Percentiles rank a stretch among this genome's conserved stretches.
phyloP scores from a whole-genome alignment of 2,888 invertebrate species.

The Cephonodes hylas region DNA sequence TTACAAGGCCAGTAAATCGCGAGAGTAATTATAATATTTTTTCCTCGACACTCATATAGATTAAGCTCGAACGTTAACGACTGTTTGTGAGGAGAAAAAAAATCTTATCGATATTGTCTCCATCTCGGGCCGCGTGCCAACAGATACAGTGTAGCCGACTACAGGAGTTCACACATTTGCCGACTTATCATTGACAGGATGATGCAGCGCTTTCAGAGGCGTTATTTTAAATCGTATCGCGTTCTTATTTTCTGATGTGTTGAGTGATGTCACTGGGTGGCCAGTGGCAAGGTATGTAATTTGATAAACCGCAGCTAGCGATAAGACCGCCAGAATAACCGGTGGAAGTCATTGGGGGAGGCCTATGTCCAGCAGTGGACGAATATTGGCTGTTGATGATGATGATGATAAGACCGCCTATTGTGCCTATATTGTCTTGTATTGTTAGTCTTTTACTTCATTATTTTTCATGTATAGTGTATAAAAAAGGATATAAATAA shows the following conservation, averaged over 20 bases:
- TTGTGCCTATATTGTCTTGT: too few relatives aligned
- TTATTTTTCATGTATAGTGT: too few relatives aligned
- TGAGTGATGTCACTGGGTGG: neutral
- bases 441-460: too few relatives aligned
- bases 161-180: constrained; percentile 9
- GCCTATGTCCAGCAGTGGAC: too few relatives aligned
- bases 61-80: constrained; percentile 31
- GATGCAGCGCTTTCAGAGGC: neutral
- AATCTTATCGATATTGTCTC: constrained; percentile 20
- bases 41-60: constrained; percentile 21
- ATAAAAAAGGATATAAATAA: too few relatives aligned
- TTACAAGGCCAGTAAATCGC: constrained; percentile 2
- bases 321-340: too few relatives aligned
- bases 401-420: too few relatives aligned
- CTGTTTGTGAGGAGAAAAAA: constrained; percentile 35
- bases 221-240: neutral
- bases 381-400: too few relatives aligned
- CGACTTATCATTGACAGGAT: constrained; percentile 9
- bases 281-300: too few relatives aligned
- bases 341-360: too few relatives aligned
- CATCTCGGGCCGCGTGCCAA: constrained; percentile 38
- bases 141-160: constrained; percentile 27
- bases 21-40: constrained; percentile 35
- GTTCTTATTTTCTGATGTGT: neutral
- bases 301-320: too few relatives aligned